These are phyloP conservation scores for Drosophila prolongata DNA, from an alignment of 2,888 invertebrate species.

Conservation along the genomic window DNA sequence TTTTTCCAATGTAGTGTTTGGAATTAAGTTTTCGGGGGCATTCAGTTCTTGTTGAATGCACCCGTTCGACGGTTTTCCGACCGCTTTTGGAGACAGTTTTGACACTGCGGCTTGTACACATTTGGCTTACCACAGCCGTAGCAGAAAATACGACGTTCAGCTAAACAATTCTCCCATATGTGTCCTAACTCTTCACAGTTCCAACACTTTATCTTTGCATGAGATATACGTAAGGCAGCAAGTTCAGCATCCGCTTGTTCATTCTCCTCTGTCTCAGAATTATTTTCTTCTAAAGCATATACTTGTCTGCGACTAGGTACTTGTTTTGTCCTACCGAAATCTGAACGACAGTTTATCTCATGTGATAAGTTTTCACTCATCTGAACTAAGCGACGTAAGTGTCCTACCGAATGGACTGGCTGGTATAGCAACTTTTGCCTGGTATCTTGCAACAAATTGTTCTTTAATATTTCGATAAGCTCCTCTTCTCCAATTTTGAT, in stretches of 20 bases:
- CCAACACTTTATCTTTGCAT: background rate
- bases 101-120: background rate
- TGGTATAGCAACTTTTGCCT: background rate
- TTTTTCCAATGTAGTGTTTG: background rate
- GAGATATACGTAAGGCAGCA: background rate
- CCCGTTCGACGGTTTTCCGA: background rate
- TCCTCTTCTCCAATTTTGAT: too few relatives aligned
- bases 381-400: background rate
- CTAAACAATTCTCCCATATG: background rate
- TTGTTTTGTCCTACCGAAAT: background rate
- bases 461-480: too few relatives aligned
- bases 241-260: background rate
- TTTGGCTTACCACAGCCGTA: background rate
- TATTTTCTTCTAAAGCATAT: background rate
- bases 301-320: background rate
- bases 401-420: background rate
- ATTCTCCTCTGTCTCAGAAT: background rate
- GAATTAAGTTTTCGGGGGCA: background rate
- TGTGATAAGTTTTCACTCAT: background rate
- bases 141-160: background rate
- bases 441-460: too few relatives aligned
- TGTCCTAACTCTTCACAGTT: background rate
- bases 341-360: background rate
- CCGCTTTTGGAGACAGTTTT: background rate
- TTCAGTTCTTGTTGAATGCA: background rate